Base-by-base conservation (phyloP, 2,113 vertebrate species). In the Leptosomus discolor region DNA sequence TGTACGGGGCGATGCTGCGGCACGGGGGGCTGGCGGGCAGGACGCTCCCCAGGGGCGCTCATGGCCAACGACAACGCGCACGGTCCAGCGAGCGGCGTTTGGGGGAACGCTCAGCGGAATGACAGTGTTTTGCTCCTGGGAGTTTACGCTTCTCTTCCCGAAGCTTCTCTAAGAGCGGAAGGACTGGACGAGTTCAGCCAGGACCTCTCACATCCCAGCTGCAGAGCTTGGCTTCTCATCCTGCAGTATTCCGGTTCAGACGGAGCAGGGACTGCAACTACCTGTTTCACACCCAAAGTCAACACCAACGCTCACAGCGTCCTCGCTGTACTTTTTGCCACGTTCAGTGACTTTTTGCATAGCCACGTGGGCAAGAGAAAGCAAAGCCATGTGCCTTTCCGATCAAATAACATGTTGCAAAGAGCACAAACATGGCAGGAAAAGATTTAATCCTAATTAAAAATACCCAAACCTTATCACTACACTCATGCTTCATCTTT, bases 51-150 rank as follows among this genome's bases (percentile, higher is more conserved):
- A 12, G 65, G 37, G 81, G 58, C 18, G 60, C n/a, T 75, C 22
- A 4, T 0, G 0, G 58, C 60, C 79, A 89, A 53, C 78, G 80
- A 1, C 5, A 57, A 36, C 58, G 20, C 1, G 8, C 11, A 5
- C 2, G 2, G 19, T 5, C 51, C 56, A 50, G 50, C 34, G 54
- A 78, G 56, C 1, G 0, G 46, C 26, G 18, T 34, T 63, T 61
- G 41, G 65, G 88, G 77, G 88, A 90, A 12, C 0, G 10, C 21
- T 46, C 21, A 19, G 29, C 63, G 77, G 29, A 43, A 75, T 58
- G 22, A 58, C 0, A 1, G 41, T 30, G 30, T 45, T 80, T 17
- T 36, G 50, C 32, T 81, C 53, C 37, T 58, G 11, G 5, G 60
- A 76, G 58, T 17, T 65, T 34, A 29, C 26, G 20, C 24, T 32